Conservation (phyloP, 1,140 invertebrate genomes). For the Hetaerina americana region DNA sequence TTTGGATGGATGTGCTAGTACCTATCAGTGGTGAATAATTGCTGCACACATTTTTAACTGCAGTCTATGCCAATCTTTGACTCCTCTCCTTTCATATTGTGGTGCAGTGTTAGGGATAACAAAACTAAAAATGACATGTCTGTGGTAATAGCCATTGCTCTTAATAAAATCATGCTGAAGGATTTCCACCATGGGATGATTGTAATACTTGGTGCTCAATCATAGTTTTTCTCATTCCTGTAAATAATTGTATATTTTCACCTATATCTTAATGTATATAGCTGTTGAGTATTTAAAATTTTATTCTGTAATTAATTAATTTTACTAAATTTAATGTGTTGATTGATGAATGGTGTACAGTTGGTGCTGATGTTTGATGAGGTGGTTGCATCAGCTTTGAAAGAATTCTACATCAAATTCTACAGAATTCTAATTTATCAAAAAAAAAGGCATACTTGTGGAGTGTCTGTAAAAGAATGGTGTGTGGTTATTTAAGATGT, state of each 20-base stretch:
- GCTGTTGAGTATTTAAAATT: neutral
- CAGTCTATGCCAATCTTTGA: neutral
- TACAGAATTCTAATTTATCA: neutral
- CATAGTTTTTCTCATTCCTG: neutral
- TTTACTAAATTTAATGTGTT: neutral
- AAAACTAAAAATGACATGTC: neutral
- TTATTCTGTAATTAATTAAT: neutral
- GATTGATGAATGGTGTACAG: neutral
- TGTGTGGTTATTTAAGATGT: neutral
- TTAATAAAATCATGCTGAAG: neutral
- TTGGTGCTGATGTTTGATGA: neutral
- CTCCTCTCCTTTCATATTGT: neutral
- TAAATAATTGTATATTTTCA: neutral
- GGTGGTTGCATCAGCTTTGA: neutral
- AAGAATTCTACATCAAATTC: neutral
- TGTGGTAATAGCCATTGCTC: neutral
- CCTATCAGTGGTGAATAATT: too few species aligned
- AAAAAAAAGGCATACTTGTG: neutral
- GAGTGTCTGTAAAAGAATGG: neutral
- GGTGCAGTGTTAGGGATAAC: neutral
- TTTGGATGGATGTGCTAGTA: neutral
- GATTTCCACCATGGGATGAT: neutral
- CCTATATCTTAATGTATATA: neutral
- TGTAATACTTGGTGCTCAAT: neutral
- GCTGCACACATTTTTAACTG: neutral